Conservation (phyloP, 2,113 vertebrate genomes). For the Notiomystis cincta region DNA sequence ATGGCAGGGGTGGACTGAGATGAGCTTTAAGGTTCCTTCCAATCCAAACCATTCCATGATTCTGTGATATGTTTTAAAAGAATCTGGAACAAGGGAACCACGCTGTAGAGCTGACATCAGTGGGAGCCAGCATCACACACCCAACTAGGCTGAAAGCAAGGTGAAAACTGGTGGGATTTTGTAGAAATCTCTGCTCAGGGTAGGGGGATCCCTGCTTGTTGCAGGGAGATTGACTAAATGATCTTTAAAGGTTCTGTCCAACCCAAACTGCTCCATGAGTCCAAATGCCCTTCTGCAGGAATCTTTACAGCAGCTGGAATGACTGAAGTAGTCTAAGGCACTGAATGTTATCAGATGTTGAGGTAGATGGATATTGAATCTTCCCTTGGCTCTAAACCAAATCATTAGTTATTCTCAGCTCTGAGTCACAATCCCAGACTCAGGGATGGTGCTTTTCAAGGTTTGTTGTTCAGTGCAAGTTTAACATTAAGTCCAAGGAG, state of each 20-base stretch:
- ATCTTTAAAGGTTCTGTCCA: background rate
- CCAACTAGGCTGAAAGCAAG: background rate
- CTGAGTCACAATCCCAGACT: background rate
- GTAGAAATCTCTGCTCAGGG: background rate
- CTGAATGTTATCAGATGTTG: background rate
- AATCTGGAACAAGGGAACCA: background rate
- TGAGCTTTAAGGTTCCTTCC: background rate
- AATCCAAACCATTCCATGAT: background rate
- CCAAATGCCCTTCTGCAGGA: background rate
- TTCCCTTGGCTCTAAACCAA: constrained; percentile 1
- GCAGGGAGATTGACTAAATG: background rate
- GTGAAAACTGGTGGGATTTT: background rate
- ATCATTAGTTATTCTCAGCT: background rate
- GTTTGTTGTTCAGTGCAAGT: background rate
- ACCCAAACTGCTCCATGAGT: background rate
- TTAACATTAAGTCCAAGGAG: background rate
- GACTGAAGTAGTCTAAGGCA: background rate
- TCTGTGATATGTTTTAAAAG: background rate
- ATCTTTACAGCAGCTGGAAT: background rate
- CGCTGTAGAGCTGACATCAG: rapidly evolving
- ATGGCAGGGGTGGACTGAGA: background rate
- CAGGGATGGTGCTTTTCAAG: background rate
- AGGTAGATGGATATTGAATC: background rate
- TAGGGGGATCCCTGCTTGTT: background rate
- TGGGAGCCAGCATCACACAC: background rate